Base-by-base conservation (phyloP, 2,113 vertebrate genomes). In the Equus quagga region DNA sequence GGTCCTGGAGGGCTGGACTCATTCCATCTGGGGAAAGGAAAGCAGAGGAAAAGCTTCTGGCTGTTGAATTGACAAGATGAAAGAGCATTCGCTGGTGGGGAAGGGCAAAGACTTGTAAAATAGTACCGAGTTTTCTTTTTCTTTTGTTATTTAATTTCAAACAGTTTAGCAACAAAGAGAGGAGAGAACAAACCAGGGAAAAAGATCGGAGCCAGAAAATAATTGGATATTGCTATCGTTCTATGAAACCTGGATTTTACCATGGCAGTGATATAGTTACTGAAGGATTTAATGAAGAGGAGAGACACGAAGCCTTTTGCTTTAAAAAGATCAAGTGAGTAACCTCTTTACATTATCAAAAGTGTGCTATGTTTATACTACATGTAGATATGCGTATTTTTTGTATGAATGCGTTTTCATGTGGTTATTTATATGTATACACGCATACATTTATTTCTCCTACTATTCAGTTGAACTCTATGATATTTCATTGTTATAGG, bases 91-190 rank as follows among this genome's bases (percentile, higher is more conserved):
- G 28, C 78, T 58, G 44, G 28, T 49, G 49, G 23, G 80, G n/a
- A 76, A 95, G 46, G 46, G 49, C 36, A 81, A 69, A 51, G 65
- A 18, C 21, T 78, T 67, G 36, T n/a, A 67, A 88, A 96, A 88
- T 21, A 76, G 36, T 8, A 33, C 18, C 44, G n/a, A 26, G 28
- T 87, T 96, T 73, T 62, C 67, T 26, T 95, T 80, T 79, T 33
- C 70, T 85, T 94, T 76, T 67, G 24, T 89, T 79, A 69, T 89
- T 79, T 86, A 86, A 70, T 96, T 94, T 51, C 91, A 69, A 60
- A 19, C 7, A 56, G 70, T 70, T 94, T 44, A 54, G 23, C 70
- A 64, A 70, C 56, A 82, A 89, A 89, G 41, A 92, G 33, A 64
- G 6, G 33, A 76, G 75, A 88, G 69, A n/a, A 83, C 28, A 72